Evolutionary conservation across 2,888 invertebrate species (phyloP).

Genomic region (Pheosia tremula): DNA sequence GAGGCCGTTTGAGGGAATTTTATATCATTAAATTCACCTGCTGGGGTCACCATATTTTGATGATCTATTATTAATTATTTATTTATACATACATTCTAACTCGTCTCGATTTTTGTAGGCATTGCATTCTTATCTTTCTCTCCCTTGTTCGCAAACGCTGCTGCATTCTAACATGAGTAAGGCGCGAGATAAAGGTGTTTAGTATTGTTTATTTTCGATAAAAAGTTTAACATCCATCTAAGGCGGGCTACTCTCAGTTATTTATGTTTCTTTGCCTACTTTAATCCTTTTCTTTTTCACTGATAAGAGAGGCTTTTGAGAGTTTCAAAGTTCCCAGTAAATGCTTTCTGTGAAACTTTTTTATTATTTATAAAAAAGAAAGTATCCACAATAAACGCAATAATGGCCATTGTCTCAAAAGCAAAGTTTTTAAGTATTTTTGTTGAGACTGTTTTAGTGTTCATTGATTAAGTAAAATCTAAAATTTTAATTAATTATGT

Average conservation of each 20-base stretch:
- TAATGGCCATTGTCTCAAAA: constrained; percentile 29
- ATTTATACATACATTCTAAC: not conserved
- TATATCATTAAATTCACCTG: too few relatives aligned
- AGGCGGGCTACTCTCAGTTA: constrained; percentile 45
- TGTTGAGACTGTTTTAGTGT: constrained; percentile 14
- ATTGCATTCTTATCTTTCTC: not conserved
- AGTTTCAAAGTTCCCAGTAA: constrained; percentile 41
- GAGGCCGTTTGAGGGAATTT: too few relatives aligned
- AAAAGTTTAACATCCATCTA: constrained; percentile 54
- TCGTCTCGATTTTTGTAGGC: not conserved
- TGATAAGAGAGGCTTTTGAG: constrained; percentile 50
- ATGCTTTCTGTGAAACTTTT: constrained; percentile 37
- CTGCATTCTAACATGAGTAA: constrained; percentile 6
- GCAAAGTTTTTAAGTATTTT: constrained; percentile 26
- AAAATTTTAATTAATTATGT: constrained; percentile 3
- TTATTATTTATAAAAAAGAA: constrained; percentile 34
- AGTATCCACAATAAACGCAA: constrained; percentile 23
- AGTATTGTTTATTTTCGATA: constrained; percentile 55
- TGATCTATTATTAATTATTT: not conserved
- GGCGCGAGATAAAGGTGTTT: constrained; percentile 38
- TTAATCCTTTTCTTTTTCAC: constrained; percentile 55
- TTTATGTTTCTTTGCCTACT: constrained; percentile 58
- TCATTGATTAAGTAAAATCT: constrained; percentile 20
- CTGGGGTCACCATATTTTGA: too few relatives aligned
- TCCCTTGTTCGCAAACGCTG: constrained; percentile 7